Base-by-base conservation (phyloP, 2,113 vertebrate genomes). In the Dromaius novaehollandiae region DNA sequence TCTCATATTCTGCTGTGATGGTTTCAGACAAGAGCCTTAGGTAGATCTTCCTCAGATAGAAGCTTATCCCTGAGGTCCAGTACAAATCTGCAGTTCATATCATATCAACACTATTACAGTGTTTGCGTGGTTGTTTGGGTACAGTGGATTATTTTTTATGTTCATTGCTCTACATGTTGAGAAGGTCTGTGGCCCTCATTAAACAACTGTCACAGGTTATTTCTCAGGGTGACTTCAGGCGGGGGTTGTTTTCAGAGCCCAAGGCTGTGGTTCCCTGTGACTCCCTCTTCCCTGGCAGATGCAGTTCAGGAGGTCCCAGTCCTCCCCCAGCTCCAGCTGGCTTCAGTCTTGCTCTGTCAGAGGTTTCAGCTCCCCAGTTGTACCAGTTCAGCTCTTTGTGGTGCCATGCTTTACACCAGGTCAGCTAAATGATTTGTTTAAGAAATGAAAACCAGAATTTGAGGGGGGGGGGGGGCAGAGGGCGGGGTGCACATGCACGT, bases 321-420 rank as follows among this genome's bases (percentile, higher is more conserved):
- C 36, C 28, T 88, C 60, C 28, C 30, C 55, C 61, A 76, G 51
- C 70, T 93, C 60, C 56, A 63, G 6, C 40, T 46, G 75, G 22
- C 20, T 60, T 92, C 79, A 71, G 70, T 53, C 74, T 79, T 87
- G 25, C 36, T 85, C 34, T 79, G 65, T 69, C 46, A 78, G 50
- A 71, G 50, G 30, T 66, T 89, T 71, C 75, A 85, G 1, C 36
- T 91, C 36, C 74, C 48, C 61, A 75, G 22, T 34, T 93, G 25
- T 64, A 66, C 76, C 75, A 71, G 21, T 51, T 76, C 10, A 7
- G 32, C 60, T 84, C 4, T 71, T 77, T 77, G 28, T 51, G 32
- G 66, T 78, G 32, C 55, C 55, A 32, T 25, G n/a, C 44, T 83
- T 89, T 11, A 93, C 89, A 66, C 22, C 42, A 88, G 42, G 26